Base-by-base conservation (phyloP, 2,113 vertebrate species). In the Connochaetes taurinus region DNA sequence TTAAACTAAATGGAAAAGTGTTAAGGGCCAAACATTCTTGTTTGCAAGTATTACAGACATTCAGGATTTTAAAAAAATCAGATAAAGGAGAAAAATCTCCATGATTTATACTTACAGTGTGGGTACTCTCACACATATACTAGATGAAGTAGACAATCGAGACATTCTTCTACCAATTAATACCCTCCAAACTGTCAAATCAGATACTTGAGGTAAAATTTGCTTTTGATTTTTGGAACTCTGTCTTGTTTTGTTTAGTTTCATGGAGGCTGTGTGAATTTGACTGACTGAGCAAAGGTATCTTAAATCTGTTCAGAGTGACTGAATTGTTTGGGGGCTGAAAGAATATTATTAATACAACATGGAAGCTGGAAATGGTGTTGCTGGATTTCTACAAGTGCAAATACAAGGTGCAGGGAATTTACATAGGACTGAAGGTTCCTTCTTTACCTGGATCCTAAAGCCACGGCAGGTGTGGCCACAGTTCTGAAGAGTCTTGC, bases 31-130 rank as follows among this genome's bases (percentile, higher is more conserved):
- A 90, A 74, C 1, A 43, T 64, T 87, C 23, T 81, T 92, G 16
- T 74, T 84, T 95, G 47, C 29, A 94, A 95, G 87, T n/a, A 47
- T 74, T 87, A 64, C 10, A 94, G 64, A 52, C 92, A 95, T 80
- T 80, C n/a, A 53, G 6, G 11, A 62, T 84, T 84, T 55, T 21
- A 36, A 67, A 60, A 45, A 45, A 60, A 45, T 83, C 83, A 90
- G 45, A 78, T 15, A 87, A 6, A 58, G 29, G 17, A 95, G 52
- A 90, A 91, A 81, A 84, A 80, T n/a, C 15, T 62, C 33, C 27
- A 62, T 21, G 11, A 50, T 60, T 57, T 60, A 31, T 40, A 53
- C 21, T 15, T 21, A 55, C 21, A 31, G 52, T 23, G 9, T 33
- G 4, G 36, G 11, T 45, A 40, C 13, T 47, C 7, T 60, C 25